phyloP scores from a whole-genome alignment of 2,888 invertebrate species.

The Archips xylosteana region DNA sequence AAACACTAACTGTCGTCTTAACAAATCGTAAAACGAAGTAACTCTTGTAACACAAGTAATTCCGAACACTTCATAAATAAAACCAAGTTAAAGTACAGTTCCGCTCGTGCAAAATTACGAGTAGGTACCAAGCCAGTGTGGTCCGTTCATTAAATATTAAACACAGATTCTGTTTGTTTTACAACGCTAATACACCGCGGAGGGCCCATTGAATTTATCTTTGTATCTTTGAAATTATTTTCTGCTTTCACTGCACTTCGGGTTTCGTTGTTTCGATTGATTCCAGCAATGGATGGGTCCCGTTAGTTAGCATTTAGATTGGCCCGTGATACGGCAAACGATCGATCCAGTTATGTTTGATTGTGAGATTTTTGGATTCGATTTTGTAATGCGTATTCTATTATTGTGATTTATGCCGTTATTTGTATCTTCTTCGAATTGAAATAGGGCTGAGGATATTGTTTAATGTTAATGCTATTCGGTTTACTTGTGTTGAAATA shows the following conservation, averaged over 20 bases:
- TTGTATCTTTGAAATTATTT: constrained; percentile 63
- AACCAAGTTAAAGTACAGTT: not conserved
- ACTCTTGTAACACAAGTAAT: not conserved
- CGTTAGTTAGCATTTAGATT: constrained; percentile 67
- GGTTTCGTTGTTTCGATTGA: constrained; percentile 65
- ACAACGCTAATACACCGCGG: constrained; percentile 62
- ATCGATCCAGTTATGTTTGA: constrained; percentile 67
- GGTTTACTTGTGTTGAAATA: too few species aligned
- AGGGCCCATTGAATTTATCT: constrained; percentile 71
- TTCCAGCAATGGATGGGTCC: constrained; percentile 55
- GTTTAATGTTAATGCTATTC: not conserved
- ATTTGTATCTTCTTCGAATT: constrained; percentile 31
- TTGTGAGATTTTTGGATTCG: constrained; percentile 67
- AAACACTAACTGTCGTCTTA: too few species aligned
- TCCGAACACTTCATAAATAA: not conserved
- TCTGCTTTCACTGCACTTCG: constrained; percentile 45
- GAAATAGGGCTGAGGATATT: not conserved
- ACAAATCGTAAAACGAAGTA: too few species aligned
- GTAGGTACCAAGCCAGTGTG: constrained; percentile 47
- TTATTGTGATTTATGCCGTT: constrained; percentile 42
- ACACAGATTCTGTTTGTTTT: constrained; percentile 63
- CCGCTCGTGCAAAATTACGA: constrained; percentile 8
- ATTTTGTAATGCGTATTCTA: constrained; percentile 54
- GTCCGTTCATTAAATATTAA: constrained; percentile 63
- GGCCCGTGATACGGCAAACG: constrained; percentile 65